A percentile compares a stretch with the other conserved stretches of the same genome.
These are phyloP conservation scores for Yponomeuta evonymella DNA, from an alignment of 2,888 invertebrate genomes.

Conservation along the genomic window DNA sequence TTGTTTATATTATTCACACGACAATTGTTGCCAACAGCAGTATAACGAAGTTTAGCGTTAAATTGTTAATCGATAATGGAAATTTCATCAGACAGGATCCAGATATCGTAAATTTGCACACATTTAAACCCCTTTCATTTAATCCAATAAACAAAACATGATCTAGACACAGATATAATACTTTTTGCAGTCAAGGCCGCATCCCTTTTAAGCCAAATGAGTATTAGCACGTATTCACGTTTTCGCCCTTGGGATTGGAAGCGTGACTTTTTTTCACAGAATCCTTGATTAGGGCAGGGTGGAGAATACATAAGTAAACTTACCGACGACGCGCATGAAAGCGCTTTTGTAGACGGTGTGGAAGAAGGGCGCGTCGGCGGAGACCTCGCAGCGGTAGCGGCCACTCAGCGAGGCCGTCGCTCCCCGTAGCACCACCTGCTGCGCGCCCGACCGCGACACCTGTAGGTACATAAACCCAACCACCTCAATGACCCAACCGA, in stretches of 20 bases:
- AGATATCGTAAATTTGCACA: background rate
- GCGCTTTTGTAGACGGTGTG: constrained; percentile 80
- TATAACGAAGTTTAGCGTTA: constrained; percentile 12
- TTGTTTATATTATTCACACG: constrained; percentile 55
- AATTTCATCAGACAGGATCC: background rate
- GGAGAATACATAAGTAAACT: constrained; percentile 46
- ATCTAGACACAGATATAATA: background rate
- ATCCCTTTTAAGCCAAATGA: background rate
- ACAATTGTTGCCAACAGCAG: constrained; percentile 19
- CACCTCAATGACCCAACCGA: background rate
- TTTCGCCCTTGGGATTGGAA: background rate
- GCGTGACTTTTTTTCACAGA: background rate
- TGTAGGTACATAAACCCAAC: constrained; percentile 31
- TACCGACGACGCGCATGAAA: constrained; percentile 83
- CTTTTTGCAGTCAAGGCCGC: background rate
- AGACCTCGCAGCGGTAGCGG: constrained; percentile 84
- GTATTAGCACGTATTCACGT: background rate
- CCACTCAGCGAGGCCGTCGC: constrained; percentile 81
- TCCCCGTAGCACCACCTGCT: constrained; percentile 80
- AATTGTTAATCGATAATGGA: constrained; percentile 11
- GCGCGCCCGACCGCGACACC: constrained; percentile 79
- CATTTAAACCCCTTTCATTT: background rate
- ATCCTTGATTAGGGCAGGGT: background rate
- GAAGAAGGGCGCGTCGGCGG: constrained; percentile 84
- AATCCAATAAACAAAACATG: background rate